Conservation (phyloP, 2,888 invertebrate species). For the Pandemis cinnamomeana region DNA sequence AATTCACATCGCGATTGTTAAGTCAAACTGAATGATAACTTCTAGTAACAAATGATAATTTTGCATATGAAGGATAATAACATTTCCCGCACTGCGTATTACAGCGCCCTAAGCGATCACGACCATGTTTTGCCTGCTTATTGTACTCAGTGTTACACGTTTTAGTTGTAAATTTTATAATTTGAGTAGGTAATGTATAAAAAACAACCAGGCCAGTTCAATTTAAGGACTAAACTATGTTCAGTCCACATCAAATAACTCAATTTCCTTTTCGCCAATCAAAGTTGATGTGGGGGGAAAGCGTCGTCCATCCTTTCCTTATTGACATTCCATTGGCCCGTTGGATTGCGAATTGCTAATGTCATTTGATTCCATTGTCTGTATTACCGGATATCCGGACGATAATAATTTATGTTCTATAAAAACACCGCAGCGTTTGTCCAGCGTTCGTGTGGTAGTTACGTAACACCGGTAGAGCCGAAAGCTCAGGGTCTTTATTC, state of each 20-base stretch:
- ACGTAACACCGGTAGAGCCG: neutral
- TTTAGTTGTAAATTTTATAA: neutral
- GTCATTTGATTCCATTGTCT: too few relatives aligned
- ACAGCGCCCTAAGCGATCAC: constrained; percentile 70
- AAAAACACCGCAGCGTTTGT: constrained; percentile 45
- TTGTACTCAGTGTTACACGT: constrained; percentile 3
- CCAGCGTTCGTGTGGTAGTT: constrained; percentile 55
- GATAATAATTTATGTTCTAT: neutral
- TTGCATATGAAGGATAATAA: constrained; percentile 24
- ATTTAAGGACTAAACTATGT: too few relatives aligned
- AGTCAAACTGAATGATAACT: constrained; percentile 34
- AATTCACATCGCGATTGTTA: constrained; percentile 15
- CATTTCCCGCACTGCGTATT: constrained; percentile 51
- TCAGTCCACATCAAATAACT: too few relatives aligned
- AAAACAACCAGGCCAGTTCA: too few relatives aligned
- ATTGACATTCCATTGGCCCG: too few relatives aligned
- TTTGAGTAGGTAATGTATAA: too few relatives aligned
- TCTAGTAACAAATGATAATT: constrained; percentile 37
- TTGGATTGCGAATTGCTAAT: too few relatives aligned
- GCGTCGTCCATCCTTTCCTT: too few relatives aligned
- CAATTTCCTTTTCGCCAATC: too few relatives aligned
- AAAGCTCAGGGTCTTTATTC: neutral
- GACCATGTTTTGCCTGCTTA: constrained; percentile 46
- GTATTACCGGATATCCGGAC: too few relatives aligned
- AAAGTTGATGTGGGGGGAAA: too few relatives aligned